Base-by-base conservation (phyloP, 2,113 vertebrate genomes). In the Orientallactaga bullata region DNA sequence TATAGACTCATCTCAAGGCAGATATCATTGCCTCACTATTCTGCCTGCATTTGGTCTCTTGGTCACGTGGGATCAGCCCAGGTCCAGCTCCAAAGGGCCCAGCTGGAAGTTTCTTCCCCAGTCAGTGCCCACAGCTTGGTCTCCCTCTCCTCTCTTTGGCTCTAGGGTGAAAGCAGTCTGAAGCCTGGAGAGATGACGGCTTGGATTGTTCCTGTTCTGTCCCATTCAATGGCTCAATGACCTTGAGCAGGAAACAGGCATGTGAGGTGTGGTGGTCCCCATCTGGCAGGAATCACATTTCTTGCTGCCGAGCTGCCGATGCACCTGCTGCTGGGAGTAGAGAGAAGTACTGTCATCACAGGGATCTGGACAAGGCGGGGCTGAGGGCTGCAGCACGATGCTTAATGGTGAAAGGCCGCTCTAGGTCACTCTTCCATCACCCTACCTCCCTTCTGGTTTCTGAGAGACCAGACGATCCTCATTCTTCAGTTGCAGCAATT, bases 221-320 rank as follows among this genome's bases (percentile, higher is more conserved):
- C 71, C 17, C 37, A 83, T 68, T 85, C 92, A 80, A 81, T 39
- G 66, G 42, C 87, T 83, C 55, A 23, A 39, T 95, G 96, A 97
- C 96, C 96, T 97, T 97, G 94, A 95, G 66, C 4, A 3, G 66
- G 51, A 81, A 95, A 65, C 39, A 80, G 90, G 74, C 78, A 3
- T 35, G 37, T 20, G 71, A 69, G 61, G 35, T 74, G 83, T 92
- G 82, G 39, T 58, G 18, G 0, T 78, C 68, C 81, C 95, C 95
- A 96, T 96, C 96, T 95, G 96, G 90, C 94, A 78, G 92, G 90
- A 93, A 95, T 90, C 85, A 51, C 3, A 3, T 30, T 88, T 80
- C 85, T 89, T 24, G 4, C 60, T 1, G 28, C 82, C 0, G 0
- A 93, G 91, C 95, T 93, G 95, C 79, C 65, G 72, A 47, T 2